phyloP scores from a whole-genome alignment of 2,888 invertebrate genomes.

The Lamellibrachia satsuma region DNA sequence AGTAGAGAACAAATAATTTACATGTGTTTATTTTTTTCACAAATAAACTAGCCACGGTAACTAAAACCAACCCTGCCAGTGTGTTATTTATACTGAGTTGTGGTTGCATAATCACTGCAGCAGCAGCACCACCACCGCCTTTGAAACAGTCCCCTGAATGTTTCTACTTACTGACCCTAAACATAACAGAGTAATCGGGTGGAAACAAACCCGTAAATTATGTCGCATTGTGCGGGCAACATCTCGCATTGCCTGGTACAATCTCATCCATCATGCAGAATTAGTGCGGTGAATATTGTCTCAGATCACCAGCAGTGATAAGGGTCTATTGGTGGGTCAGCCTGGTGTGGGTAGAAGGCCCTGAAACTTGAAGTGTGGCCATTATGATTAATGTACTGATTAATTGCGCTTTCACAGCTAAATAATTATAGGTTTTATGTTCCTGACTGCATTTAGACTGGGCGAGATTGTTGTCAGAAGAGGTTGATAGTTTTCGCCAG shows the following conservation, averaged over 20 bases:
- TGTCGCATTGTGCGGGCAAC: neutral
- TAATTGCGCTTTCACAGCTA: neutral
- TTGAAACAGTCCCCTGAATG: neutral
- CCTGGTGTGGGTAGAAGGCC: neutral
- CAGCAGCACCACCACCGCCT: neutral
- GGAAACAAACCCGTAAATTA: slow-evolving; percentile 17
- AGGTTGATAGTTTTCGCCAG: neutral
- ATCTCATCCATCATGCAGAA: neutral
- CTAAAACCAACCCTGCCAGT: neutral
- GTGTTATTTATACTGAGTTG: neutral
- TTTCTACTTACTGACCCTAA: neutral
- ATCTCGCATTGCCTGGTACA: neutral
- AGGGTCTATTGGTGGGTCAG: neutral
- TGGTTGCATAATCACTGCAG: neutral
- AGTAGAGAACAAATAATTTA: neutral
- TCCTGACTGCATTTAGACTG: neutral
- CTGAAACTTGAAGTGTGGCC: neutral
- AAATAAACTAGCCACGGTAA: neutral
- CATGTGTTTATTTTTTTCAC: neutral
- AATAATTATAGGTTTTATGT: neutral
- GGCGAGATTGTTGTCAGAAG: neutral
- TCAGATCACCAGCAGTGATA: neutral
- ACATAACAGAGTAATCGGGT: neutral
- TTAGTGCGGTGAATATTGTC: neutral
- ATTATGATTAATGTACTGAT: neutral